Base-by-base conservation (phyloP, 2,113 vertebrate genomes). In the Apodemus sylvaticus region DNA sequence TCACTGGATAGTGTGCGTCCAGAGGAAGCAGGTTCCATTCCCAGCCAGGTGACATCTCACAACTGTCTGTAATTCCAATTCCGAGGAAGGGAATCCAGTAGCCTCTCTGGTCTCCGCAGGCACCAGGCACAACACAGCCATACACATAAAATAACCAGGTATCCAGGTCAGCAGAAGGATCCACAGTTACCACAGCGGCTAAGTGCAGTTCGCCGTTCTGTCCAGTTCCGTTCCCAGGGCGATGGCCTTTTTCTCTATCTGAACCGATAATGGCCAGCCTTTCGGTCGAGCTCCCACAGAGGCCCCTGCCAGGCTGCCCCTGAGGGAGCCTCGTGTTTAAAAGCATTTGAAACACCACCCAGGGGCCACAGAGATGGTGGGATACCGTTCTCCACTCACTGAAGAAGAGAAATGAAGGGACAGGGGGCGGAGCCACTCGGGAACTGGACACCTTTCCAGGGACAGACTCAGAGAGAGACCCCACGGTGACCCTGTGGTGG, bases 281-380 rank as follows among this genome's bases (percentile, higher is more conserved):
- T 4, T 70, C 0, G 0, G 48, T 86, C 86, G 78, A 62, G 86
- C 82, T 89, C 82, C 73, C 7, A 70, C 36, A 2, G 87, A 48
- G 31, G 7, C 34, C 90, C 78, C 83, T 48, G 5, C 31, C 42
- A 51, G 0, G 17, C 77, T 12, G 2, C 66, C 87, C 42, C 68
- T 0, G 0, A 64, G 91, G 86, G 45, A 93, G 66, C 78, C 73
- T 91, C 86, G 68, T 97, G 97, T 98, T 97, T 70, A 70, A 87
- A 53, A 87, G 89, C 86, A 94, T 98, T 96, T 82, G 55, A 91
- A 97, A 98, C 97, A 96, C 81, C 66, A 36, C 94, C 94, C n/a
- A 0, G 0, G 93, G n/a, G 89, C 86, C 89, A 86, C 97, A 93
- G 92, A 95, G 94, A 60, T 64, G 93, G 79, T 83, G 94, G 94